phyloP scores from a whole-genome alignment of 1,140 invertebrate species.

The Akabosia matsudoensis region DNA sequence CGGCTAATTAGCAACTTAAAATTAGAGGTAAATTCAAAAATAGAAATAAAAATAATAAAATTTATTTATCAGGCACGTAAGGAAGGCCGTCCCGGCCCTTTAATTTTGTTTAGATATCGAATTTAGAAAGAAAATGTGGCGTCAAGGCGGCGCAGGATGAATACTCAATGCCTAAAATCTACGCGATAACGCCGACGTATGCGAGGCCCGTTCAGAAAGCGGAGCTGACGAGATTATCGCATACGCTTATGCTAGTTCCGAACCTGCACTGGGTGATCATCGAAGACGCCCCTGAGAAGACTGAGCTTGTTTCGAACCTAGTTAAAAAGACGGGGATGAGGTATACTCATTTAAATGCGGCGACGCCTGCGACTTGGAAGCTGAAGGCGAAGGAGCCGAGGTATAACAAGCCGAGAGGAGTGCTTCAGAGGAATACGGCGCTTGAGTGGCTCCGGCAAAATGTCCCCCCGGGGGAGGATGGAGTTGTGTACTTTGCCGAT shows the following conservation, averaged over 20 bases:
- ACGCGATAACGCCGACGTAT: slow-evolving; percentile 91
- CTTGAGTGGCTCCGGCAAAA: slow-evolving; percentile 81
- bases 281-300: slow-evolving; percentile 78
- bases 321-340: slow-evolving; percentile 66
- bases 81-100: too few species aligned
- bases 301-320: slow-evolving; percentile 74
- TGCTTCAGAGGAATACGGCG: slow-evolving; percentile 87
- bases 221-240: slow-evolving; percentile 84
- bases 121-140: slow-evolving; percentile 15
- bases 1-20: background rate
- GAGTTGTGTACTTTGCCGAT: slow-evolving; percentile 95
- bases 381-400: slow-evolving; percentile 67
- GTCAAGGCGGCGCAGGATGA: background rate
- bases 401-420: slow-evolving; percentile 90
- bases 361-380: slow-evolving; percentile 69
- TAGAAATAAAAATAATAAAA: background rate
- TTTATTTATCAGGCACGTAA: background rate
- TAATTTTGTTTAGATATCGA: background rate
- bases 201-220: slow-evolving; percentile 86
- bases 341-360: slow-evolving; percentile 74
- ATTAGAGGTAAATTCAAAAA: background rate
- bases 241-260: slow-evolving; percentile 81
- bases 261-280: slow-evolving; percentile 95
- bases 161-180: slow-evolving; percentile 60
- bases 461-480: slow-evolving; percentile 56